phyloP scores from a whole-genome alignment of 2,113 vertebrate genomes.

The Cryptoleucopteryx plumbea region DNA sequence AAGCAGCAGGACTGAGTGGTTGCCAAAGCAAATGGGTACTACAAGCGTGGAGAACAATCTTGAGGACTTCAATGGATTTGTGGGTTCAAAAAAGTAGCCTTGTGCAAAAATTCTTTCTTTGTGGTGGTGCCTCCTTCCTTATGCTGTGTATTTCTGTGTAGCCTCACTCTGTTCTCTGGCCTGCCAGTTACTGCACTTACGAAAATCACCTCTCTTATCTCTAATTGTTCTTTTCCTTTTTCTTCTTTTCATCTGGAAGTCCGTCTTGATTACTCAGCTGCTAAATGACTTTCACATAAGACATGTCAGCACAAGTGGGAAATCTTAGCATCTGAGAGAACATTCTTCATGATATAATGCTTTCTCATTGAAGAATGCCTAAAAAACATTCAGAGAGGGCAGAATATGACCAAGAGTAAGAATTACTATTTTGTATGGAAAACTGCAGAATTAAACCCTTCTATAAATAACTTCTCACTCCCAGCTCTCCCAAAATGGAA shows the following conservation, averaged over 20 bases:
- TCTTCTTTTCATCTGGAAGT: background rate
- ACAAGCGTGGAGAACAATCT: background rate
- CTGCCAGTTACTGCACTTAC: background rate
- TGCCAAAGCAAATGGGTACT: background rate
- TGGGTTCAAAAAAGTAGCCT: background rate
- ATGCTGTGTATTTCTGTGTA: background rate
- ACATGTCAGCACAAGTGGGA: background rate
- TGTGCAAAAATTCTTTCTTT: background rate
- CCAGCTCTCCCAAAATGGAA: background rate
- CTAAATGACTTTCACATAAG: background rate
- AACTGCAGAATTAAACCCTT: background rate
- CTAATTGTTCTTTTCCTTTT: background rate
- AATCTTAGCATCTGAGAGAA: background rate
- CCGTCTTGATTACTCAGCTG: background rate
- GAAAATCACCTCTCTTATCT: background rate
- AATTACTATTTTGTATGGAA: background rate
- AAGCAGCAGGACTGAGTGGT: background rate
- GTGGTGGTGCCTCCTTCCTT: background rate
- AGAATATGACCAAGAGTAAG: background rate
- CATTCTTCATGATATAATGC: background rate
- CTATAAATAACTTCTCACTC: background rate
- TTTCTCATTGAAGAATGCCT: background rate
- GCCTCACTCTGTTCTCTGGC: background rate
- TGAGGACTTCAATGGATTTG: background rate
- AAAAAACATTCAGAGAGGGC: background rate